Base-by-base conservation (phyloP, 1,140 invertebrate genomes). In the Diabrotica virgifera region DNA sequence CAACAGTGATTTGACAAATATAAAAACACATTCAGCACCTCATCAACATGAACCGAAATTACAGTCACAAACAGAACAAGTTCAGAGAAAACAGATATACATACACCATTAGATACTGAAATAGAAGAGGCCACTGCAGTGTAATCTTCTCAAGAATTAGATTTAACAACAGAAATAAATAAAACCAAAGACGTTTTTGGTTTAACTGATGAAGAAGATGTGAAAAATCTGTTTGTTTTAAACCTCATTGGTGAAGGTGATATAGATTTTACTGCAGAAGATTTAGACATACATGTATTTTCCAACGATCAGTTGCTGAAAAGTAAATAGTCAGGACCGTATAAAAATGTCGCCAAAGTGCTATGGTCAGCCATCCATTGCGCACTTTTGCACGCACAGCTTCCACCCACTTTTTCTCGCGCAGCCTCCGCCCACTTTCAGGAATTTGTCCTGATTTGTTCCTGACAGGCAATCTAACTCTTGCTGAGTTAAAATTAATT, bases 131-230 rank as follows among this genome's bases (percentile, higher is more conserved):
- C 8, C 10, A 51, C 50, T 51, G 12, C 12, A 51, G 50, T 51
- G 50, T 10, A 51, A 51, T 51, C 50, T 51, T 12, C 50, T 12
- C 50, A 51, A 51, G 50, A 51, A 51, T 12, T 51, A 51, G 50
- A 51, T 51, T 51, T 51, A 51, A 51, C 50, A 51, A 51, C 50
- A 51, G 50, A 51, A 51, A 51, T 51, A 51, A 51, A 12, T 51
- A 51, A 51, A 51, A 51, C 50, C 50, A 51, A 51, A 51, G 50
- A 51, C 50, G 50, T 51, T 51, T 51, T 51, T 11, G 50, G 50
- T 51, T 51, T 51, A 51, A 51, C 50, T 51, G 50, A 51, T 51
- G 50, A 51, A 51, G 10, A 51, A 51, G 50, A 12, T 51, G 50
- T 51, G 50, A 12, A 51, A 51, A 51, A 51, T 51, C 50, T 51